These are phyloP conservation scores for Tanaodytes sp. DNA, from an alignment of 2,888 invertebrate species.

Conservation along the genomic window DNA sequence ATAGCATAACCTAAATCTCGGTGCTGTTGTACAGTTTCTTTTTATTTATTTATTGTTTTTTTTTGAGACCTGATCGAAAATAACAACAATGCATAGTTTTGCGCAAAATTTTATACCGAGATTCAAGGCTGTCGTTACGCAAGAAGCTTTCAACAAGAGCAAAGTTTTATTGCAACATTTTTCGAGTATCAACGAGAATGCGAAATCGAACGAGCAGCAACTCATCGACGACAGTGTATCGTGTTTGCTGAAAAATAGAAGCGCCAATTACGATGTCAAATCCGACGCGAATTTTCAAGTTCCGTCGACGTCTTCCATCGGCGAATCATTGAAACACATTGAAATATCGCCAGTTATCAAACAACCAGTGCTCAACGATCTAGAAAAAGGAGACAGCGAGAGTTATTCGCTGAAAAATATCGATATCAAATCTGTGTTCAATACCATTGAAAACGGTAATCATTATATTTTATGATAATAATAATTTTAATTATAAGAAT, in stretches of 20 bases:
- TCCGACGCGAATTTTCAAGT: background rate
- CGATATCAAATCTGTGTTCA: slow-evolving; percentile 21
- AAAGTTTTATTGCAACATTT: slow-evolving; percentile 38
- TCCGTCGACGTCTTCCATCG: slow-evolving; percentile 4
- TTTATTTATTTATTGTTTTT: too few relatives aligned
- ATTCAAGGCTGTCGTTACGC: slow-evolving; percentile 25
- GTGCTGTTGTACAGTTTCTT: too few relatives aligned
- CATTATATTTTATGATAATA: slow-evolving; percentile 5
- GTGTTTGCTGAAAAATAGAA: background rate
- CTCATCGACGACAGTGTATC: background rate
- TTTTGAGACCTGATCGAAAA: too few relatives aligned
- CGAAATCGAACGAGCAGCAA: slow-evolving; percentile 11
- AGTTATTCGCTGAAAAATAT: slow-evolving; percentile 17
- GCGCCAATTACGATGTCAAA: slow-evolving; percentile 4
- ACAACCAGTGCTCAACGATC: background rate
- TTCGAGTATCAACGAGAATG: slow-evolving; percentile 24
- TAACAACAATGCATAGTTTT: slow-evolving; percentile 31
- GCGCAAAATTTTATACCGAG: slow-evolving; percentile 24
- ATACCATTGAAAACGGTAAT: slow-evolving; percentile 32
- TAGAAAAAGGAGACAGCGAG: background rate
- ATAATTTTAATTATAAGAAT: too few relatives aligned
- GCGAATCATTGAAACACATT: slow-evolving; percentile 19
- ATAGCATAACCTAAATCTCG: too few relatives aligned
- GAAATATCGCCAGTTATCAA: slow-evolving; percentile 16
- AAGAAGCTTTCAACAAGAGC: slow-evolving; percentile 33